phyloP scores from a whole-genome alignment of 2,888 invertebrate genomes.

The Idaea dimidiata region DNA sequence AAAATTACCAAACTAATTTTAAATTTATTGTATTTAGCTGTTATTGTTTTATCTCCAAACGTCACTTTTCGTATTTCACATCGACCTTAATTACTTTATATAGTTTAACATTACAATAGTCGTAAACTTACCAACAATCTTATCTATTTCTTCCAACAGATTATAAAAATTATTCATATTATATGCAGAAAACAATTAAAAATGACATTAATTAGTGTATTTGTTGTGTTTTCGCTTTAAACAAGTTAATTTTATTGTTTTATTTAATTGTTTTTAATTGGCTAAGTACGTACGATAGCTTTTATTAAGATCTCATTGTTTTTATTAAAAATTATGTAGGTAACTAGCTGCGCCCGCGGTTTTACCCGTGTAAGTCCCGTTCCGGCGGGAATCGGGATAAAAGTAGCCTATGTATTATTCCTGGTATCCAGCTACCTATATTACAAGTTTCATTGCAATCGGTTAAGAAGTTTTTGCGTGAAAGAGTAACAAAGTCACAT shows the following conservation, averaged over 20 bases:
- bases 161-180: not conserved
- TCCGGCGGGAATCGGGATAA: no score
- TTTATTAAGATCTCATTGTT: not conserved
- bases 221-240: not conserved
- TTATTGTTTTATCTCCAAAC: not conserved
- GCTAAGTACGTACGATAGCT: not conserved
- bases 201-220: not conserved
- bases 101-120: not conserved
- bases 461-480: no score
- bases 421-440: no score
- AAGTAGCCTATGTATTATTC: no score
- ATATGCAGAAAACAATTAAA: not conserved
- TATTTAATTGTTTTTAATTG: not conserved
- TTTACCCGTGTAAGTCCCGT: no score
- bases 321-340: not conserved
- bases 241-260: not conserved
- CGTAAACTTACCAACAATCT: not conserved
- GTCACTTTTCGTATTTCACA: not conserved
- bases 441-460: no score
- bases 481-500: no score
- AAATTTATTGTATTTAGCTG: not conserved
- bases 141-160: not conserved
- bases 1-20: no score
- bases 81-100: not conserved
- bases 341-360: no score